Evolutionary conservation across 2,797 vertebrate species (phyloP).

Genomic region (Lacerta agilis): DNA sequence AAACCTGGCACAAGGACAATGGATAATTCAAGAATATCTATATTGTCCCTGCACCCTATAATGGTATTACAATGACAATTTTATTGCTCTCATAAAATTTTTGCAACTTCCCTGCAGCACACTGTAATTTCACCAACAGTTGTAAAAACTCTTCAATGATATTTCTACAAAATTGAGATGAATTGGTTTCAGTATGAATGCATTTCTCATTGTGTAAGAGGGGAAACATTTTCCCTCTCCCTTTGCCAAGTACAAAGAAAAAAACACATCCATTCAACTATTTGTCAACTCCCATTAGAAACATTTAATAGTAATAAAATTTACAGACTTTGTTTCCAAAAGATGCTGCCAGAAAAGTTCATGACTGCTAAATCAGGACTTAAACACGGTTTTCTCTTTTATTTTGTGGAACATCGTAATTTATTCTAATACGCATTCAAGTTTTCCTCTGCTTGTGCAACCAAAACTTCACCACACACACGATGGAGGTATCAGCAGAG

Average conservation of each 20-base stretch:
- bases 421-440: neutral
- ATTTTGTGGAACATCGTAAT: conserved; percentile 80
- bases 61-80: conserved; percentile 91
- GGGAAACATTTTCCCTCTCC: conserved; percentile 82
- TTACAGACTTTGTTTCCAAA: conserved; percentile 92
- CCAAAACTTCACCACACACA: neutral
- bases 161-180: conserved; percentile 87
- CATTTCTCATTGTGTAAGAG: conserved; percentile 83
- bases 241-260: conserved; percentile 87
- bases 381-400: conserved; percentile 87
- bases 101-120: conserved; percentile 87
- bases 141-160: conserved; percentile 91
- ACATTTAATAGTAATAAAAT: conserved; percentile 96
- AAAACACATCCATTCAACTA: conserved; percentile 90
- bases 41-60: conserved; percentile 77
- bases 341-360: conserved; percentile 88
- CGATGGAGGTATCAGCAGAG: neutral
- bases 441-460: neutral
- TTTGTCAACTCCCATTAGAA: conserved; percentile 99
- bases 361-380: conserved; percentile 84
- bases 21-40: conserved; percentile 71
- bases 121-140: conserved; percentile 89
- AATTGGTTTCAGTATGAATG: conserved; percentile 87
- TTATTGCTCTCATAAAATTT: conserved; percentile 92
- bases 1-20: conserved; percentile 59